Evolutionary conservation across 2,113 vertebrate genomes (phyloP).

Genomic region (Odontesthes bonariensis): DNA sequence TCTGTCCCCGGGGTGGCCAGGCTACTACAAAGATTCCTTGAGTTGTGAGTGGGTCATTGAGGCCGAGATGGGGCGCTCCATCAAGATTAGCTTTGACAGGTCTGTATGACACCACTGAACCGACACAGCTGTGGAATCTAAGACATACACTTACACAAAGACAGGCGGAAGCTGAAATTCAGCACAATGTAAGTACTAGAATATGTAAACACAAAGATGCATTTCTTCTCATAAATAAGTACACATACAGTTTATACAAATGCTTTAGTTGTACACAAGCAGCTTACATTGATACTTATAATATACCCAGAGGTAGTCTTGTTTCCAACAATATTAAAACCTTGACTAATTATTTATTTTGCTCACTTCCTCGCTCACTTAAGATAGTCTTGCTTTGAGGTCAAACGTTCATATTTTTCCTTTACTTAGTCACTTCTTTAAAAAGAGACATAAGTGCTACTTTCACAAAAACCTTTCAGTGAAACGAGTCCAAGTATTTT

Average conservation of each 20-base stretch:
- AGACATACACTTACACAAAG: slow-evolving; percentile 9
- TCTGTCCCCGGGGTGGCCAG: slow-evolving; percentile 98
- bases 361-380: background rate
- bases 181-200: background rate
- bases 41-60: slow-evolving; percentile 99
- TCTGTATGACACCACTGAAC: slow-evolving; percentile 69
- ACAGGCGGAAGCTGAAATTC: background rate
- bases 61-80: slow-evolving; percentile 94
- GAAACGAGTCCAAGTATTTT: slow-evolving; percentile 12
- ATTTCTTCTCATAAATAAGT: background rate
- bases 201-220: background rate
- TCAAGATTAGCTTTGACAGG: slow-evolving; percentile 99
- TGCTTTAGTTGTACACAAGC: slow-evolving; percentile 3
- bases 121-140: slow-evolving; percentile 42
- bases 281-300: background rate
- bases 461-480: background rate
- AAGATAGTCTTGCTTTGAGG: too few relatives aligned
- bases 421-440: too few relatives aligned
- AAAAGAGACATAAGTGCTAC: too few relatives aligned
- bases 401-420: too few relatives aligned
- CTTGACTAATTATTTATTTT: slow-evolving; percentile 18
- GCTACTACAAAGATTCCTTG: slow-evolving; percentile 98
- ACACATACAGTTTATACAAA: background rate
- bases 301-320: background rate
- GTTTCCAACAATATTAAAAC: slow-evolving; percentile 49